Conservation (phyloP, 2,113 vertebrate genomes). For the Datnioides undecimradiatus region DNA sequence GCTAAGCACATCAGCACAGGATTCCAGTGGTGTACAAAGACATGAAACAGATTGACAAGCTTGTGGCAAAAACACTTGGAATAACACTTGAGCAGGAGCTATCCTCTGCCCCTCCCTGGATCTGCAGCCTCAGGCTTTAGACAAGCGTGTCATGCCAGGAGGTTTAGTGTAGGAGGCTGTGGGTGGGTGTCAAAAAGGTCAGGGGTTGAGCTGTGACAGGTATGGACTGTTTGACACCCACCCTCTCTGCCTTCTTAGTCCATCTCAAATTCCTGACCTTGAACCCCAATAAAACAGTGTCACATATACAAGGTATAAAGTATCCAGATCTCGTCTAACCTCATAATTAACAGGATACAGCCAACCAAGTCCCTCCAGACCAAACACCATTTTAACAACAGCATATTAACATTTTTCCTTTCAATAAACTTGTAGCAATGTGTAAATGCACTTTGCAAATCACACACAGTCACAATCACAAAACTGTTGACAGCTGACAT, state of each 20-base stretch:
- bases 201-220: constrained; percentile 52
- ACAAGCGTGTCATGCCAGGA: constrained; percentile 30
- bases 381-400: constrained; percentile 49
- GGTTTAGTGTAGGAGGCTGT: constrained; percentile 38
- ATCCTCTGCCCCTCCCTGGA: constrained; percentile 32
- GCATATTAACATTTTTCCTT: constrained; percentile 38
- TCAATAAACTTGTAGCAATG: not conserved
- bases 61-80: constrained; percentile 50
- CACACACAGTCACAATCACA: constrained; percentile 12
- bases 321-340: constrained; percentile 39
- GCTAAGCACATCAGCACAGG: constrained; percentile 37
- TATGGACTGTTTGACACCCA: constrained; percentile 51
- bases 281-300: constrained; percentile 14
- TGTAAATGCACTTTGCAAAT: constrained; percentile 26
- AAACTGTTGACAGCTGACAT: constrained; percentile 14
- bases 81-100: constrained; percentile 53
- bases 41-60: constrained; percentile 69
- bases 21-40: constrained; percentile 55
- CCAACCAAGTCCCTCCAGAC: constrained; percentile 33
- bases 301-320: constrained; percentile 44
- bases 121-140: constrained; percentile 32
- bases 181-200: constrained; percentile 60
- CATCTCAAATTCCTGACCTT: constrained; percentile 62
- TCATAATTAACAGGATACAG: constrained; percentile 45
- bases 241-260: constrained; percentile 14